Evolutionary conservation across 2,797 vertebrate genomes (phyloP), one percentile per base, ranked within the genome.

Genomic region (Australoheros facetus): DNA sequence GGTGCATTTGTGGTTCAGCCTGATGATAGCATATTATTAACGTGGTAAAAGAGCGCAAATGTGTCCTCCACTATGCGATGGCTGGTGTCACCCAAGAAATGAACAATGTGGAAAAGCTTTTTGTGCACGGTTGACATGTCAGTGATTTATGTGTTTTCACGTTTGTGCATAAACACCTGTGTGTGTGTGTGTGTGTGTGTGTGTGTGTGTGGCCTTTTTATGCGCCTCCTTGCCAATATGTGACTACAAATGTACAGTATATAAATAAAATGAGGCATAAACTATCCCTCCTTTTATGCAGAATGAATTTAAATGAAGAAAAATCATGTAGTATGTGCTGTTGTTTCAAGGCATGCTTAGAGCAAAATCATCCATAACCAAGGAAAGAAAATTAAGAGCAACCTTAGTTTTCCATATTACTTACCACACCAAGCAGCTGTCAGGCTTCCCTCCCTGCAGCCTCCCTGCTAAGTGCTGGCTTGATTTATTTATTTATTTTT

Each of bases 21-120:
- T 45, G 77, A 81, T 91, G 88, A 89, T 91, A 80, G 88, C 84
- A 4, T 90, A 71, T 87, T 87, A 92, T 91, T 91, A 90, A 82
- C 81, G 13, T 34, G 57, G 70, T 39, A 34, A 79, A 84, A 79
- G 77, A 82, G 85, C 86, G 81, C 82, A 55, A 91, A 91, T 64
- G 87, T 75, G 81, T 84, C 78, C 81, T 76, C 69, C 79, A 5
- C 72, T 55, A 21, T 77, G 71, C 66, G 79, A 81, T 5, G 85
- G 78, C 82, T 78, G 19, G 56, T 82, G 88, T 82, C 75, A 82
- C 62, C 73, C 11, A 56, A 85, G 39, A 70, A 48, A 82, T 48
- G 45, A 87, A 86, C 80, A 80, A 69, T 57, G 66, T 78, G 23
- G 72, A 80, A 69, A 77, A 60, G 80, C 77, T 58, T 57, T 73